These are phyloP conservation scores for Drosophila pandora DNA, from an alignment of 1,140 invertebrate genomes.

Conservation along the genomic window DNA sequence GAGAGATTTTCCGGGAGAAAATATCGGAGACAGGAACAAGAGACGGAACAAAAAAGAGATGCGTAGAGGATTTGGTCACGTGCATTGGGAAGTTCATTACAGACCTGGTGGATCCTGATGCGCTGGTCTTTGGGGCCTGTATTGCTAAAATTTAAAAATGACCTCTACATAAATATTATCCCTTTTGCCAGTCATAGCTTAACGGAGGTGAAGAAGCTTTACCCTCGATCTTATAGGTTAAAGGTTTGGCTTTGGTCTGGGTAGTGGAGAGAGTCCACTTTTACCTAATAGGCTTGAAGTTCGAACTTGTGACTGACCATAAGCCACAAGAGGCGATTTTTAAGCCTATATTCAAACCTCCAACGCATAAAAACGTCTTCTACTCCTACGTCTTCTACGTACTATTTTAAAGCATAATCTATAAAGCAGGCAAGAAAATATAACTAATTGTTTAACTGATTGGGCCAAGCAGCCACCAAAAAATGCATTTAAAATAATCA, in stretches of 20 bases:
- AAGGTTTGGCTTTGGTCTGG: conserved; percentile 28
- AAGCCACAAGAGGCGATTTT: conserved; percentile 39
- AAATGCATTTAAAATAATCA: no score
- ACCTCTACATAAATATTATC: conserved; percentile 15
- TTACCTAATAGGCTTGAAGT: conserved; percentile 19
- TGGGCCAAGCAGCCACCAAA: no score
- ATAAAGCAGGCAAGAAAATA: conserved; percentile 22
- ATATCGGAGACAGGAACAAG: no score
- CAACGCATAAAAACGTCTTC: no score
- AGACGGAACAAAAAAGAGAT: conserved; percentile 31
- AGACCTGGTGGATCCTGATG: conserved; percentile 16
- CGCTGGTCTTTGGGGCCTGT: conserved; percentile 27
- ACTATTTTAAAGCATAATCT: conserved; percentile 5
- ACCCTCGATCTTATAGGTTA: conserved; percentile 31
- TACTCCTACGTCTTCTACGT: no score
- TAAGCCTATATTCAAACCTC: conserved; percentile 22
- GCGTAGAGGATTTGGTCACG: conserved; percentile 28
- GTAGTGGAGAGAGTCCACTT: conserved; percentile 19
- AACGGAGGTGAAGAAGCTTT: conserved; percentile 25
- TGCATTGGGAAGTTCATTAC: conserved; percentile 37
- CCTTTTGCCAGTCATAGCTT: conserved; percentile 26
- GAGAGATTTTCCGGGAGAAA: conserved; percentile 42
- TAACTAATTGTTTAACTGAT: neutral
- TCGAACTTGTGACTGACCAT: conserved; percentile 32
- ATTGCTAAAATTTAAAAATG: conserved; percentile 12